Conservation (phyloP, 1,140 invertebrate species). For the Tetramorium alpestre region DNA sequence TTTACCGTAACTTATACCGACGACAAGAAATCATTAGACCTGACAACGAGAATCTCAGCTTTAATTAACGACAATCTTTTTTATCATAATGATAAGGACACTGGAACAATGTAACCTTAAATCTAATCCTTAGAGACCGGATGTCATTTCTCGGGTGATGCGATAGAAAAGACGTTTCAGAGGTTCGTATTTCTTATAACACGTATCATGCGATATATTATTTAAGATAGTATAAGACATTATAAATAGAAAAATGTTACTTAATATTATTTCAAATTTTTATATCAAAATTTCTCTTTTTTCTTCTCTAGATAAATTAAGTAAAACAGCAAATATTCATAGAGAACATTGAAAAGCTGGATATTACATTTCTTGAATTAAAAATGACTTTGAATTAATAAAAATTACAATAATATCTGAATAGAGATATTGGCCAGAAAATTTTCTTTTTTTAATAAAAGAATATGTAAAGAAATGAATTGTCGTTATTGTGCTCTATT, state of each 20-base stretch:
- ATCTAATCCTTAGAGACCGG: slow-evolving; percentile 1
- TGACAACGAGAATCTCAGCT: background rate
- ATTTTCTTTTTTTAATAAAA: background rate
- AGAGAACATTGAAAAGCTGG: background rate
- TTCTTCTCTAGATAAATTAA: background rate
- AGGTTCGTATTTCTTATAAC: slow-evolving; percentile 25
- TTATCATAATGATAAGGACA: background rate
- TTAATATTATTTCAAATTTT: background rate
- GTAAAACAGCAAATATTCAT: background rate
- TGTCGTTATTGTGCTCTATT: background rate
- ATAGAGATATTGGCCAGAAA: background rate
- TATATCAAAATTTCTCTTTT: background rate
- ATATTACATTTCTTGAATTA: background rate
- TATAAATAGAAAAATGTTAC: background rate
- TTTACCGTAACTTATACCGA: background rate
- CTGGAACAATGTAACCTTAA: background rate
- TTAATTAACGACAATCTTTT: slow-evolving; percentile 34
- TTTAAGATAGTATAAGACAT: background rate
- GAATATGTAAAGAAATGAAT: background rate
- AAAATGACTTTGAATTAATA: background rate
- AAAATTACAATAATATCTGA: background rate
- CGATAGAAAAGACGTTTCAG: slow-evolving; percentile 17
- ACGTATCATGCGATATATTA: background rate
- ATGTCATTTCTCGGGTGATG: slow-evolving; percentile 25
- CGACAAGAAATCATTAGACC: background rate